Evolutionary conservation across 2,888 invertebrate species (phyloP), one percentile per base, ranked within the genome.

Genomic region (Sylvicola fuscatus): DNA sequence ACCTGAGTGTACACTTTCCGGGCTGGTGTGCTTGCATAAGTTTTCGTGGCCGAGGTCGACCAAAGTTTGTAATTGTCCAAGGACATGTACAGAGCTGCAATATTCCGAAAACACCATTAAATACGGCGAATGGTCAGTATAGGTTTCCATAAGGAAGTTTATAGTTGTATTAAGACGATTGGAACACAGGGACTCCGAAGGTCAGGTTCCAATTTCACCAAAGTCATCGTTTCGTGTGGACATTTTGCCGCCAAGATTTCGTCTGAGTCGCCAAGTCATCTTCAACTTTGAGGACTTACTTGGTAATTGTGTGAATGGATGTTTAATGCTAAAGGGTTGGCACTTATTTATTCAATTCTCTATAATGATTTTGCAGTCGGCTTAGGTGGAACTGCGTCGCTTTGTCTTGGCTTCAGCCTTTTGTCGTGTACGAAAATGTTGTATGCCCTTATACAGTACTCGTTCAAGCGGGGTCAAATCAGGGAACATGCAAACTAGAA

Each of bases 251-350:
- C 65, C 66, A 2, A 65, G 62, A 17, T 62, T 65, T 3, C 61
- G 67, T 37, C 58, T 64, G 40, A 54, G 58, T n/a, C 53, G 68
- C 14, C 64, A 67, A 49, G 60, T 69, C 4, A 52, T 70, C 2
- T 70, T 66, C 44, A 63, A 65, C 33, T 65, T 66, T 44, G 65
- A 66, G 42, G 68, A 68, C 53, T 56, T 69, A 39, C 53, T 68
- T 32, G 68, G 66, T 66, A 47, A 47, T 21, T 21, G 21, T 21
- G 8, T 6, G 4, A 8, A 21, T 8, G 21, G 8, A 8, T 6
- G 21, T 8, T 21, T 21, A 21, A 4, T 21, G 21, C 21, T 6
- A 21, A 21, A 21, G 8, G 21, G 4, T 8, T 4, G 4, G 21
- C 4, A 21, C 8, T 21, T 21, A 33, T 15, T 7, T 10, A 14